These are phyloP conservation scores for Chaunax sp. DNA, from an alignment of 2,797 vertebrate species.

Conservation along the genomic window DNA sequence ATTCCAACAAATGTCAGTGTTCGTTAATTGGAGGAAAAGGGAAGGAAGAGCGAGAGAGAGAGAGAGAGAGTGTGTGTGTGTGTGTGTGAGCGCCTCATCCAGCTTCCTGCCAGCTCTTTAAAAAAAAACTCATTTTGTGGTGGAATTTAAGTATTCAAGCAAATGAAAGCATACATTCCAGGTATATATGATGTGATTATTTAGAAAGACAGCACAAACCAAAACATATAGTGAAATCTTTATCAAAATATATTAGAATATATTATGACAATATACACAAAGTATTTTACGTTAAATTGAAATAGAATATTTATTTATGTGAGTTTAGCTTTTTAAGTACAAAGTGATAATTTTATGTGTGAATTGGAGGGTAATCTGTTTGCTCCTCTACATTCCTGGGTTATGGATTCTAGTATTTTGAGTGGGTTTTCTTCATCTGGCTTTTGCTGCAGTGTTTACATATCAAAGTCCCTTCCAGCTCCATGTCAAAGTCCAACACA, in stretches of 20 bases:
- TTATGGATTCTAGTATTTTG: conserved; percentile 30
- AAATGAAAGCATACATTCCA: conserved; percentile 68
- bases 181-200: conserved; percentile 73
- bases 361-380: conserved; percentile 41
- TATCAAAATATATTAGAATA: conserved; percentile 79
- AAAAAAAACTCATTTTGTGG: conserved; percentile 50
- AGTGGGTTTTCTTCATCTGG: conserved; percentile 34
- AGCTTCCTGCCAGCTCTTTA: conserved; percentile 48
- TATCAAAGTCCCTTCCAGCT: conserved; percentile 49
- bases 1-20: conserved; percentile 56
- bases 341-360: conserved; percentile 59
- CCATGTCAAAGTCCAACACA: conserved; percentile 37
- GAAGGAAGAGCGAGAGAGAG: conserved; percentile 6
- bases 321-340: conserved; percentile 63
- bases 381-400: conserved; percentile 50
- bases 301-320: conserved; percentile 79
- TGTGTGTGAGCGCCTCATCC: conserved; percentile 32
- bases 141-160: conserved; percentile 51
- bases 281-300: conserved; percentile 77
- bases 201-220: conserved; percentile 83
- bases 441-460: conserved; percentile 57
- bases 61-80: conserved; percentile 2
- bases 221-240: conserved; percentile 78
- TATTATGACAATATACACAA: conserved; percentile 78
- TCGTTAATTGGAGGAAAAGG: conserved; percentile 14